These are phyloP conservation scores for Percopsis omiscomaycus DNA, from an alignment of 2,797 vertebrate species.

Conservation along the genomic window DNA sequence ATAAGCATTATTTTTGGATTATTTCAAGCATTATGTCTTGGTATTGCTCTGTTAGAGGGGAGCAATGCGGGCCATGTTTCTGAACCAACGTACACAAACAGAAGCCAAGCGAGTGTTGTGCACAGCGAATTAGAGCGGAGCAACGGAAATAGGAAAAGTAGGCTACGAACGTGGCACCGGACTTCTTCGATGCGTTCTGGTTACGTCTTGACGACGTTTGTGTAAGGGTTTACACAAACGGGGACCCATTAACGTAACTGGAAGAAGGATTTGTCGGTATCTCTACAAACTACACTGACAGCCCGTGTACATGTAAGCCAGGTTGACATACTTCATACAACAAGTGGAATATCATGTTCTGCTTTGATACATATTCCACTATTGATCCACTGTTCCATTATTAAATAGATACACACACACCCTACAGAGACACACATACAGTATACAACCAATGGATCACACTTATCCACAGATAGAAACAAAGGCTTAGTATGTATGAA, in stretches of 20 bases:
- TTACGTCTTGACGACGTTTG: conserved; percentile 20
- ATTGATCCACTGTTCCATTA: no score
- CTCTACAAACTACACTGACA: not conserved
- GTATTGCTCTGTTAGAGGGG: conserved; percentile 67
- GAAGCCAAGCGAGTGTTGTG: conserved; percentile 64
- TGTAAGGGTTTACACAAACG: no score
- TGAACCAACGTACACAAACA: conserved; percentile 32
- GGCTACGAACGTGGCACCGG: conserved; percentile 34
- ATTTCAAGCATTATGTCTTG: conserved; percentile 63
- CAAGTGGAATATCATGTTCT: no score
- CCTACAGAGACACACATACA: no score
- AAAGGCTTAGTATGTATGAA: no score
- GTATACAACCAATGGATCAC: no score
- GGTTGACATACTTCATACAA: no score
- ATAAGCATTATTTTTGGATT: conserved; percentile 54
- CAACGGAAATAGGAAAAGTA: conserved; percentile 50
- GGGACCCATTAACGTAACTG: conserved; percentile 40
- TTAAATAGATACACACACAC: no score
- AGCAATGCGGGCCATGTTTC: conserved; percentile 60
- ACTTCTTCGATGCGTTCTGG: conserved; percentile 47
- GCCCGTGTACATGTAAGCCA: no score
- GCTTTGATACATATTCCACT: no score
- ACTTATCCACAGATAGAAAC: no score
- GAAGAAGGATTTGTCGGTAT: conserved; percentile 24
- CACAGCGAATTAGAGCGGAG: conserved; percentile 48